Evolutionary conservation across 2,113 vertebrate genomes (phyloP).

Genomic region (Notothenia rossii): DNA sequence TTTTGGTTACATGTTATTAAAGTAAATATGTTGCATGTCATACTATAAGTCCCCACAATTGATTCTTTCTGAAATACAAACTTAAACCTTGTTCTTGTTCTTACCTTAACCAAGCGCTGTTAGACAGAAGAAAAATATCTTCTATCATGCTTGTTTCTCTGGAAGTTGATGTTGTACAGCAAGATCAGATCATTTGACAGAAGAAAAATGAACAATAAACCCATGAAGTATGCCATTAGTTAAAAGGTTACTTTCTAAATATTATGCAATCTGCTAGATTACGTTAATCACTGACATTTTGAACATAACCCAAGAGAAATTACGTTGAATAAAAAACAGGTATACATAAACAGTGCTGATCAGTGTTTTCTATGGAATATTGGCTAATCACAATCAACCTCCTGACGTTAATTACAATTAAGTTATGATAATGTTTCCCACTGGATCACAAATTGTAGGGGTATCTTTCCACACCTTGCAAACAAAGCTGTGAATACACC

Average conservation of each 20-base stretch:
- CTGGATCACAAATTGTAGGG: conserved; percentile 7
- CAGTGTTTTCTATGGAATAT: neutral
- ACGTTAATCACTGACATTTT: neutral
- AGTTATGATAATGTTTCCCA: neutral
- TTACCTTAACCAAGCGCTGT: neutral
- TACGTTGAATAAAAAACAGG: neutral
- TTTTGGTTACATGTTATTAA: neutral
- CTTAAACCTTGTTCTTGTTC: too few relatives aligned
- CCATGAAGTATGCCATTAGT: neutral
- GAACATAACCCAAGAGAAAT: neutral
- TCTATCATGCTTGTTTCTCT: neutral
- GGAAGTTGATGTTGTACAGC: neutral
- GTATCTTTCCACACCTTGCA: neutral
- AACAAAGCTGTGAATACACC: neutral
- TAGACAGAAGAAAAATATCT: neutral
- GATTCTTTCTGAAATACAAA: neutral
- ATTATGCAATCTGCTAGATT: neutral
- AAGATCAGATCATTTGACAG: neutral
- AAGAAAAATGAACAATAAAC: neutral
- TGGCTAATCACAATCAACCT: neutral
- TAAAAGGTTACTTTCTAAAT: neutral
- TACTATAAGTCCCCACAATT: neutral
- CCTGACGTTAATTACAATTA: conserved; percentile 2
- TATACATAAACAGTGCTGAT: neutral
- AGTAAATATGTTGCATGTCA: neutral